Evolutionary conservation across 1,140 invertebrate genomes (phyloP).

Genomic region (Tenebrio molitor): DNA sequence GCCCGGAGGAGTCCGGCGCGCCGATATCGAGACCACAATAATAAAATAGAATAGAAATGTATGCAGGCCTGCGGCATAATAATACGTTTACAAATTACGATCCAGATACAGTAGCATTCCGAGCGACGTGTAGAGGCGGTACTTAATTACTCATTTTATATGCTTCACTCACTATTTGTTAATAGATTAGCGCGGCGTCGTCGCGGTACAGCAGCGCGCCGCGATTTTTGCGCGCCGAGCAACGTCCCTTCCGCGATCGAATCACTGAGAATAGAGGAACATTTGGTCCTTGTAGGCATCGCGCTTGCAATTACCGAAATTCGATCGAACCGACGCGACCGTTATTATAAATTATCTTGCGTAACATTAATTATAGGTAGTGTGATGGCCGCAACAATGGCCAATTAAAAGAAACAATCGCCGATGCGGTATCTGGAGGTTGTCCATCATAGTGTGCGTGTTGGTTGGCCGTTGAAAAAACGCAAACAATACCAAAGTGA

Average conservation of each 20-base stretch:
- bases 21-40: slow-evolving; percentile 55
- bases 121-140: slow-evolving; percentile 63
- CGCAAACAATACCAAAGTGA: slow-evolving; percentile 31
- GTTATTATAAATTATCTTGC: slow-evolving; percentile 41
- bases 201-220: slow-evolving; percentile 47
- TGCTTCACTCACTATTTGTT: slow-evolving; percentile 64
- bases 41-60: slow-evolving; percentile 61
- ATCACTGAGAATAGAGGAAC: too few relatives aligned
- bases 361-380: slow-evolving; percentile 48
- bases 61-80: slow-evolving; percentile 63
- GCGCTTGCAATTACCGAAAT: too few relatives aligned
- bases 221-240: slow-evolving; percentile 6
- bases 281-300: too few relatives aligned
- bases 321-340: too few relatives aligned
- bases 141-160: slow-evolving; percentile 65
- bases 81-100: slow-evolving; percentile 66
- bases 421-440: slow-evolving; percentile 12
- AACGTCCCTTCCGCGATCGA: too few relatives aligned
- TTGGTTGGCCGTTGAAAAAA: slow-evolving; percentile 6
- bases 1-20: slow-evolving; percentile 35
- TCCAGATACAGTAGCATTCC: slow-evolving; percentile 65
- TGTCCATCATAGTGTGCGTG: slow-evolving; percentile 29
- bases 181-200: slow-evolving; percentile 59
- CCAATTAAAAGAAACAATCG: slow-evolving; percentile 48
- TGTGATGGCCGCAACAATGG: slow-evolving; percentile 41